These are phyloP conservation scores for Mustelus asterias DNA, from an alignment of 2,113 vertebrate species.

Conservation along the genomic window DNA sequence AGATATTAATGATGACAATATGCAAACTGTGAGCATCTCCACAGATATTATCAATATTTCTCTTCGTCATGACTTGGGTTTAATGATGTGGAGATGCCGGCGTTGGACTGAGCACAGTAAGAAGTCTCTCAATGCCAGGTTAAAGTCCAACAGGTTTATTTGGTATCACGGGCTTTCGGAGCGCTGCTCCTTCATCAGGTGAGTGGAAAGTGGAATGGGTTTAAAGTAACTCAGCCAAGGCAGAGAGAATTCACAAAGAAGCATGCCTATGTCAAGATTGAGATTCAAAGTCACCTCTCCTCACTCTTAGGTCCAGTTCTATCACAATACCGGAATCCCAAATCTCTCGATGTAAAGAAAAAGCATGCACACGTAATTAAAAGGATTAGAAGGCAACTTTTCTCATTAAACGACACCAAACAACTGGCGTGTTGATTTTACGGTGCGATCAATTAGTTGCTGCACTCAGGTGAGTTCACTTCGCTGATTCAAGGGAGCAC, in stretches of 20 bases:
- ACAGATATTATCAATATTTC: neutral
- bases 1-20: neutral
- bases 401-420: neutral
- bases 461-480: neutral
- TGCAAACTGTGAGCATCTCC: neutral
- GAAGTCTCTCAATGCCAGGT: no score
- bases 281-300: neutral
- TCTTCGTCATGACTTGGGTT: neutral
- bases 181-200: no score
- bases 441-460: neutral
- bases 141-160: no score
- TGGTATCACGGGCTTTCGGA: no score
- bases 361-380: neutral
- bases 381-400: neutral
- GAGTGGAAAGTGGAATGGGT: no score
- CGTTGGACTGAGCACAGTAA: no score
- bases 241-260: neutral
- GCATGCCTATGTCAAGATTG: neutral
- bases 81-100: no score
- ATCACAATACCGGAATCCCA: neutral
- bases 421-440: neutral
- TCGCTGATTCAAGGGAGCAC: neutral
- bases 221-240: neutral
- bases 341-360: neutral
- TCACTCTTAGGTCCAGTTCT: neutral